Percentiles rank a stretch among this genome's conserved stretches.
Conservation (phyloP, 1,140 invertebrate genomes). For the Drosophila orena region DNA sequence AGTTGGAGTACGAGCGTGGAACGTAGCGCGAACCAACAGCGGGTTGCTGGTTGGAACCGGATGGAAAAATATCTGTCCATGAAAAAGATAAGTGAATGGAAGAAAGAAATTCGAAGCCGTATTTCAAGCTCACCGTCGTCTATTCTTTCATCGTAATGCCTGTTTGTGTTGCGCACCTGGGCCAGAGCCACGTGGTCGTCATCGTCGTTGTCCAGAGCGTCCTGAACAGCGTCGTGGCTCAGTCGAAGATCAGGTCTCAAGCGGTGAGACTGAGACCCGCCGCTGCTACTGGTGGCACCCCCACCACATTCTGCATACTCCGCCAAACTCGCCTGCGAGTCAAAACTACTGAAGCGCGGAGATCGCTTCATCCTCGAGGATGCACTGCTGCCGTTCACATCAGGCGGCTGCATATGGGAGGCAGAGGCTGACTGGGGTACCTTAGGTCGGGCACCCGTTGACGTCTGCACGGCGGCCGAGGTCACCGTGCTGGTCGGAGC, state of each 20-base stretch:
- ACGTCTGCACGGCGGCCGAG: conserved; percentile 57
- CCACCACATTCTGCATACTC: conserved; percentile 69
- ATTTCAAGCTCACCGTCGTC: conserved; percentile 55
- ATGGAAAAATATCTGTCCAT: conserved; percentile 62
- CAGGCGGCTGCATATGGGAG: conserved; percentile 64
- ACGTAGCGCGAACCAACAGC: conserved; percentile 63
- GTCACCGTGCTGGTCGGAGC: conserved; percentile 80
- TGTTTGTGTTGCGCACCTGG: conserved; percentile 62
- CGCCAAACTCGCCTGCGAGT: conserved; percentile 84
- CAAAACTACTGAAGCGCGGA: conserved; percentile 83
- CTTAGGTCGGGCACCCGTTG: conserved; percentile 81
- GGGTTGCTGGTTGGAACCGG: conserved; percentile 53
- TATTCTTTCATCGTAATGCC: conserved; percentile 63
- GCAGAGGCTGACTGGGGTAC: conserved; percentile 79
- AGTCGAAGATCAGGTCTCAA: conserved; percentile 44
- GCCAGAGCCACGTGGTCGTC: conserved; percentile 59
- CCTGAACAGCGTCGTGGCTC: conserved; percentile 32
- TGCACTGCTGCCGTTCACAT: conserved; percentile 60
- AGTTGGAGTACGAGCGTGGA: conserved; percentile 81
- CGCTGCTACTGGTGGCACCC: conserved; percentile 13
- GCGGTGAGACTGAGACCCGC: conserved; percentile 30
- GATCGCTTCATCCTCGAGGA: conserved; percentile 83
- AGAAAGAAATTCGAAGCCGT: background rate
- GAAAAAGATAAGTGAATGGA: background rate
- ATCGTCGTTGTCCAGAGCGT: conserved; percentile 49